These are phyloP conservation scores for Zophobas morio DNA, from an alignment of 1,140 invertebrate genomes.

Conservation along the genomic window DNA sequence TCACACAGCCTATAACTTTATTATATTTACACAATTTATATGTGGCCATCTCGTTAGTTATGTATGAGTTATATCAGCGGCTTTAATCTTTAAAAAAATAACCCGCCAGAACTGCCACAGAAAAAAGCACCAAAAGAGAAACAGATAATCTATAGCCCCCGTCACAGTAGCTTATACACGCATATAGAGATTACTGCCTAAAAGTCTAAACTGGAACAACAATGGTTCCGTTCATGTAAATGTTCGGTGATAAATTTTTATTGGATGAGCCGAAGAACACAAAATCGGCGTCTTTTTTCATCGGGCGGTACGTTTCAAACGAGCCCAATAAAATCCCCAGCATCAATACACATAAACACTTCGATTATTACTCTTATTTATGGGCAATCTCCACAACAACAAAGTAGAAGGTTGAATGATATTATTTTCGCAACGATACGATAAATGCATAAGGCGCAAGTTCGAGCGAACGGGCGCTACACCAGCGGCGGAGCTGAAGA, in stretches of 20 bases:
- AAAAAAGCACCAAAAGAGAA: not conserved
- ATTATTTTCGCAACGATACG: no score
- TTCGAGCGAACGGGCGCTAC: no score
- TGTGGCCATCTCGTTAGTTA: no score
- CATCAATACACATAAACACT: conserved; percentile 10
- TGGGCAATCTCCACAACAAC: not conserved
- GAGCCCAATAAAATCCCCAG: conserved; percentile 20
- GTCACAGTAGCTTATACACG: conserved; percentile 9
- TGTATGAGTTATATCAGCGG: no score
- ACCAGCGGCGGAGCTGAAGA: no score
- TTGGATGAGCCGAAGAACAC: not conserved
- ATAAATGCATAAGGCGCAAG: no score
- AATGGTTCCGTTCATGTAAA: conserved; percentile 25
- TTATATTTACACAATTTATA: no score
- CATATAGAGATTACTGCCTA: conserved; percentile 14
- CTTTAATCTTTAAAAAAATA: no score
- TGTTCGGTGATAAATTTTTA: conserved; percentile 26
- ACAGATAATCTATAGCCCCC: not conserved
- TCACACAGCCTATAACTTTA: no score
- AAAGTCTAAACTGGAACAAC: conserved; percentile 11
- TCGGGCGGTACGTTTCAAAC: conserved; percentile 21
- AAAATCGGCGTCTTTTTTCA: conserved; percentile 25
- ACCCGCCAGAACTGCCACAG: not conserved
- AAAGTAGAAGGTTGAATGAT: no score
- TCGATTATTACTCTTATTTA: conserved; percentile 3